Percentiles rank a stretch among this genome's conserved stretches.
Conservation (phyloP, 2,113 vertebrate species). For the Acinonyx jubatus region DNA sequence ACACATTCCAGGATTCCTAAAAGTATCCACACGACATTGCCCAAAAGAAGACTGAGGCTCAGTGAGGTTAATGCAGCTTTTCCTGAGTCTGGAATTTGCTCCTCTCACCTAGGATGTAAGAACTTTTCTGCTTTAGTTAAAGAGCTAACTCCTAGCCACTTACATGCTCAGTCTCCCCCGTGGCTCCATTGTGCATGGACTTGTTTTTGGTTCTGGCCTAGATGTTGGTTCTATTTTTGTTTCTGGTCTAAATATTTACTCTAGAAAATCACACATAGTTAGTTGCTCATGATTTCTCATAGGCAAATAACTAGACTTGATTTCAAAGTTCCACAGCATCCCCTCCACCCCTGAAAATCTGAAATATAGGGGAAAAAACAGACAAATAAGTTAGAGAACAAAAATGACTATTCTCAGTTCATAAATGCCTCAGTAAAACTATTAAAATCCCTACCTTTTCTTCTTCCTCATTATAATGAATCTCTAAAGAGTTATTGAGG, state of each 20-base stretch:
- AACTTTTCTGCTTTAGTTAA: neutral
- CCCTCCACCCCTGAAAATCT: neutral
- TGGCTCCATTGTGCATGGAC: neutral
- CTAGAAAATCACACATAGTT: neutral
- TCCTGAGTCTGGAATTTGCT: neutral
- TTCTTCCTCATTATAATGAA: neutral
- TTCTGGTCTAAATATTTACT: slow-evolving; percentile 48
- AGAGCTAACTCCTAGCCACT: neutral
- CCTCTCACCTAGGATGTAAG: neutral
- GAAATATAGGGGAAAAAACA: neutral
- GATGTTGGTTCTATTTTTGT: neutral
- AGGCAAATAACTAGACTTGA: slow-evolving; percentile 7
- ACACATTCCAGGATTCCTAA: neutral
- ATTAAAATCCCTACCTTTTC: neutral
- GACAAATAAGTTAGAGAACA: neutral
- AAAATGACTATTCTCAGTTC: neutral
- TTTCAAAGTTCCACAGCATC: neutral
- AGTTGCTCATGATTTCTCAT: neutral
- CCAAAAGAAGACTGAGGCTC: neutral
- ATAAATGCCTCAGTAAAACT: slow-evolving; percentile 25
- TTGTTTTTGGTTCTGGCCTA: slow-evolving; percentile 2
- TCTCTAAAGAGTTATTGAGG: neutral
- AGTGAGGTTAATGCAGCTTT: neutral
- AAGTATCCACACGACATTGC: neutral
- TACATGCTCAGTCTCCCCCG: neutral